These are phyloP conservation scores for Tetanocera ferruginea DNA, from an alignment of 2,888 invertebrate species.

Conservation along the genomic window DNA sequence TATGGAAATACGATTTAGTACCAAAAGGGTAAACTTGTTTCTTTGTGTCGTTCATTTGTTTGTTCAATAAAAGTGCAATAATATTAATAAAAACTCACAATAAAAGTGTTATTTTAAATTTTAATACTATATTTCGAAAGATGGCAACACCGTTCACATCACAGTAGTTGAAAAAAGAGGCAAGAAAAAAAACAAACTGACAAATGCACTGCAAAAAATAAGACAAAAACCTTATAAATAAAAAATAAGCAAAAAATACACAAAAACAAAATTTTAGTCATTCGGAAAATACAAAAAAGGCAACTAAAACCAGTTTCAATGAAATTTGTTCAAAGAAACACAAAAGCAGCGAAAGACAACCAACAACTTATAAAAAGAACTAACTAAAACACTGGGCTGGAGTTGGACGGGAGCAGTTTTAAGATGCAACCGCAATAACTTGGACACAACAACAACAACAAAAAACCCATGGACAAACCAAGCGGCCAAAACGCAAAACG, in stretches of 20 bases:
- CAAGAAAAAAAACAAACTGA: too few species aligned
- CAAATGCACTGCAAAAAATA: not conserved
- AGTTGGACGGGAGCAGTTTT: slow-evolving; percentile 18
- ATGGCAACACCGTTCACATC: not conserved
- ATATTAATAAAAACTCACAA: too few species aligned
- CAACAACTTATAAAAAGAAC: slow-evolving; percentile 25
- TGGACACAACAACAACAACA: slow-evolving; percentile 15
- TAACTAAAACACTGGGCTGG: slow-evolving; percentile 36
- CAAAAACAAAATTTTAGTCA: slow-evolving; percentile 13
- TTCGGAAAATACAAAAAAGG: not conserved
- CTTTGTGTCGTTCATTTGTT: too few species aligned
- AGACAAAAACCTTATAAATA: not conserved
- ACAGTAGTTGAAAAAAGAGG: not conserved
- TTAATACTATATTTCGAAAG: too few species aligned
- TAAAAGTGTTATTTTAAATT: too few species aligned
- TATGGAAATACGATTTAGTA: too few species aligned
- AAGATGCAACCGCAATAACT: slow-evolving; percentile 8
- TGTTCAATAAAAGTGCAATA: too few species aligned
- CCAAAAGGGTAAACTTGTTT: too few species aligned
- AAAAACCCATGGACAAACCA: not conserved
- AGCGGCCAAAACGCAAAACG: slow-evolving; percentile 50
- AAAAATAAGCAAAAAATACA: not conserved
- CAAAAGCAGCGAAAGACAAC: not conserved
- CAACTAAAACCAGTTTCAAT: slow-evolving; percentile 34
- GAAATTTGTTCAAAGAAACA: slow-evolving; percentile 13